A percentile compares a stretch with the other conserved stretches of the same genome.
These are phyloP conservation scores for Rhinella marina DNA, from an alignment of 2,797 vertebrate species.

Conservation along the genomic window DNA sequence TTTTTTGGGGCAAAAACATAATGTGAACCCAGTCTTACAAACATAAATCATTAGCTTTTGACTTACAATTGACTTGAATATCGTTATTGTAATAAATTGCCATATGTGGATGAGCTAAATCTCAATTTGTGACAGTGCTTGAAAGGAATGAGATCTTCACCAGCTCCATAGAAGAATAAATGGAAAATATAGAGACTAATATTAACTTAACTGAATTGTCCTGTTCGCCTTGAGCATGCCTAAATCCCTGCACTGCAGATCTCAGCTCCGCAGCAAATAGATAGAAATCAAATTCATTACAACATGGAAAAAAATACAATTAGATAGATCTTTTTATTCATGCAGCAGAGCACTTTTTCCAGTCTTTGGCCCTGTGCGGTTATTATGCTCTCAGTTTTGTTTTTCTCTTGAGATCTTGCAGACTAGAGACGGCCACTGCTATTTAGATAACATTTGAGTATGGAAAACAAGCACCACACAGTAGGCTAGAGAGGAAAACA, in stretches of 20 bases:
- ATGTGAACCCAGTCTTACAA: no score
- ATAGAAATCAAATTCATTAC: slow-evolving; percentile 38
- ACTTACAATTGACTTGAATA: no score
- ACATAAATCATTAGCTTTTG: no score
- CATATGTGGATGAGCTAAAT: background rate
- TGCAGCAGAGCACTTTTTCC: slow-evolving; percentile 4
- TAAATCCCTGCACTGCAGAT: slow-evolving; percentile 36
- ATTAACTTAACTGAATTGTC: slow-evolving; percentile 4
- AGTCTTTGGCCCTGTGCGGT: background rate
- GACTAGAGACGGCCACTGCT: background rate
- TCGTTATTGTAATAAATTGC: background rate
- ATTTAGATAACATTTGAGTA: slow-evolving; percentile 32
- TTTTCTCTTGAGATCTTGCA: slow-evolving; percentile 3
- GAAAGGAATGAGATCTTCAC: background rate
- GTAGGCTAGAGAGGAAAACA: background rate
- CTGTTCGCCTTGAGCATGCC: background rate
- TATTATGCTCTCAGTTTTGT: slow-evolving; percentile 17
- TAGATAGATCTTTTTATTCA: slow-evolving; percentile 41
- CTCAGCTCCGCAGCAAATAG: background rate
- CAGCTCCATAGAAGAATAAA: slow-evolving; percentile 7
- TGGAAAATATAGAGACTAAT: background rate
- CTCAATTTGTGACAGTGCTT: background rate
- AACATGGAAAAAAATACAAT: slow-evolving; percentile 39
- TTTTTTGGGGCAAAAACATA: no score
- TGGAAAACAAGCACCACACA: background rate